These are phyloP conservation scores for Potamarius usumacintae DNA, from an alignment of 2,113 vertebrate genomes.

Conservation along the genomic window DNA sequence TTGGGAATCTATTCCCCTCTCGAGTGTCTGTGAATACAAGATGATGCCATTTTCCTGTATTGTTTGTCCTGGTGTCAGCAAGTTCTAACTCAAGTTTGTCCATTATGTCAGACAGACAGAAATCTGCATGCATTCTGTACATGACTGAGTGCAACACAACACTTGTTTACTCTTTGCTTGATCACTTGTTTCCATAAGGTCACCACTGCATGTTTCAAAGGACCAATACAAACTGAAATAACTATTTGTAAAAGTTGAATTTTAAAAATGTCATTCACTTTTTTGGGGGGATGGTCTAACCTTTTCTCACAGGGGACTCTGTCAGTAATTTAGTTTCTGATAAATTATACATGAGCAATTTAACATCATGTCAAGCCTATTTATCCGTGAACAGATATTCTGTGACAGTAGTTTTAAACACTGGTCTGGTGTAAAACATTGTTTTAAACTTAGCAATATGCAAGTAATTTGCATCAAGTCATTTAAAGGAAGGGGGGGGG, in stretches of 20 bases:
- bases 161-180: background rate
- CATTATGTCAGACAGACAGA: background rate
- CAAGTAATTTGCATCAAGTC: background rate
- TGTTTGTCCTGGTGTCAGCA: background rate
- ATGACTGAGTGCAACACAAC: background rate
- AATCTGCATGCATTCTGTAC: background rate
- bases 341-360: slow-evolving; percentile 4
- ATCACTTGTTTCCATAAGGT: slow-evolving; percentile 5
- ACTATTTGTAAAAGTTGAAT: background rate
- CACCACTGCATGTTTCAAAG: background rate
- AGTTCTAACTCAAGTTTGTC: background rate
- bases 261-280: background rate
- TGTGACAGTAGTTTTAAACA: background rate
- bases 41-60: slow-evolving; percentile 4
- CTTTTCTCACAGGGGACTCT: background rate
- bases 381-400: background rate
- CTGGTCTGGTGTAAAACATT: background rate
- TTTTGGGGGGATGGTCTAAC: background rate
- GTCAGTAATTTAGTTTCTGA: slow-evolving; percentile 1
- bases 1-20: background rate
- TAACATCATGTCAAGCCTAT: background rate
- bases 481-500: background rate
- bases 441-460: background rate
- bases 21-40: background rate
- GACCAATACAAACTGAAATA: background rate